Evolutionary conservation across 2,797 vertebrate genomes (phyloP).

Genomic region (Darevskia mixta): DNA sequence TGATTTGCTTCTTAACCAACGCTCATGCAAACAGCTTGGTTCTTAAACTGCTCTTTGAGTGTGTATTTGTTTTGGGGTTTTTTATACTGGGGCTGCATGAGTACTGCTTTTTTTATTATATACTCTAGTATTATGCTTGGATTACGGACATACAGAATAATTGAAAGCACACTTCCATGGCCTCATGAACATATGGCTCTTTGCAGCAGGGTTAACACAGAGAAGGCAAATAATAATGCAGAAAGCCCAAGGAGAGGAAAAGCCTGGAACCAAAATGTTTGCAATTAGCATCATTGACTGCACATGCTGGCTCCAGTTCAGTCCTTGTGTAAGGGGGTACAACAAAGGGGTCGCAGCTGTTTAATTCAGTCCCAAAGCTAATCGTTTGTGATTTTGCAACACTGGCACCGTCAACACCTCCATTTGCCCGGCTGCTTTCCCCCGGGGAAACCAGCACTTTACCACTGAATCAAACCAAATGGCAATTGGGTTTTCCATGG

Average conservation of each 20-base stretch:
- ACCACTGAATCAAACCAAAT: too few species aligned
- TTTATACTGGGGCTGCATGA: slow-evolving; percentile 37
- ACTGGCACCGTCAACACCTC: neutral
- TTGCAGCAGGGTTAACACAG: slow-evolving; percentile 46
- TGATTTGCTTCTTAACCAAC: slow-evolving; percentile 20
- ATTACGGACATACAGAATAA: slow-evolving; percentile 46
- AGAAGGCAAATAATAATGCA: slow-evolving; percentile 40
- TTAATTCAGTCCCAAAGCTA: slow-evolving; percentile 34
- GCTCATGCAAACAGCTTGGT: slow-evolving; percentile 25
- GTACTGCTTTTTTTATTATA: slow-evolving; percentile 33
- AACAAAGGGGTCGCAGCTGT: slow-evolving; percentile 13
- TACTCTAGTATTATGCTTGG: slow-evolving; percentile 43
- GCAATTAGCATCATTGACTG: slow-evolving; percentile 33
- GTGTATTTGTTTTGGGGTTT: slow-evolving; percentile 35
- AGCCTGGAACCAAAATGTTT: slow-evolving; percentile 33
- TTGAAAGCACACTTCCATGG: slow-evolving; percentile 53
- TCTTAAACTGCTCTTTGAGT: slow-evolving; percentile 5
- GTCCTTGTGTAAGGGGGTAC: neutral
- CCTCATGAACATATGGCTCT: slow-evolving; percentile 34
- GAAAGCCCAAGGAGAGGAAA: slow-evolving; percentile 43
- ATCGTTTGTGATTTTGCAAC: slow-evolving; percentile 2
- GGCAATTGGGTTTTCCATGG: too few species aligned
- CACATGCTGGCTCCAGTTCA: slow-evolving; percentile 42
- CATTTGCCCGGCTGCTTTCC: slow-evolving; percentile 16
- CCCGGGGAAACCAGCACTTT: too few species aligned